phyloP scores from a whole-genome alignment of 2,888 invertebrate species.

The Punctoribates punctum region DNA sequence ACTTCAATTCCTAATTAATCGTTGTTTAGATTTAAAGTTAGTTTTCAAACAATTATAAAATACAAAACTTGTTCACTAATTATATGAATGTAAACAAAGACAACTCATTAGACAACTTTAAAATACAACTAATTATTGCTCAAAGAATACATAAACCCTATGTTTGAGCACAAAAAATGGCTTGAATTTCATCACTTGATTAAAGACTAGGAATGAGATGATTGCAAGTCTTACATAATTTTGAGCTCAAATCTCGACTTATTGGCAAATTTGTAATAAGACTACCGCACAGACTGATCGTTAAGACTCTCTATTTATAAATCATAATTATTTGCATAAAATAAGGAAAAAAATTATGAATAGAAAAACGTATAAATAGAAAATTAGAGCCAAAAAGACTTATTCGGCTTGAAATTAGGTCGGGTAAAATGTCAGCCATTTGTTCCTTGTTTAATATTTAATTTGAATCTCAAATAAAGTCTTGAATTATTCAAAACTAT shows the following conservation, averaged over 20 bases:
- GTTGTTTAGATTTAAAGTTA: no score
- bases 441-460: no score
- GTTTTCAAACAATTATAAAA: not conserved
- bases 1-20: no score
- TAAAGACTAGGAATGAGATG: no score
- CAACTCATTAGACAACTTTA: conserved; percentile 5
- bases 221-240: no score
- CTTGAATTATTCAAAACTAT: no score
- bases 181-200: not conserved
- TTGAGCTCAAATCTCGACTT: no score
- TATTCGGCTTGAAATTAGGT: no score
- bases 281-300: not conserved
- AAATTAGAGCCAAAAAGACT: not conserved
- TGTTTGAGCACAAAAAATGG: not conserved
- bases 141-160: not conserved
- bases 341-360: not conserved
- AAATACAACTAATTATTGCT: not conserved
- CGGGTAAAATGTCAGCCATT: no score
- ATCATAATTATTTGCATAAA: not conserved
- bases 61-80: not conserved
- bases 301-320: conserved; percentile 1
- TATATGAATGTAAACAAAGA: conserved; percentile 9
- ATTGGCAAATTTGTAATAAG: not conserved
- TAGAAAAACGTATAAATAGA: not conserved
- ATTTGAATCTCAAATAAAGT: no score